Percentiles rank a stretch among this genome's conserved stretches.
Evolutionary conservation across 2,113 vertebrate genomes (phyloP).

Genomic region (Synodontis membranacea): DNA sequence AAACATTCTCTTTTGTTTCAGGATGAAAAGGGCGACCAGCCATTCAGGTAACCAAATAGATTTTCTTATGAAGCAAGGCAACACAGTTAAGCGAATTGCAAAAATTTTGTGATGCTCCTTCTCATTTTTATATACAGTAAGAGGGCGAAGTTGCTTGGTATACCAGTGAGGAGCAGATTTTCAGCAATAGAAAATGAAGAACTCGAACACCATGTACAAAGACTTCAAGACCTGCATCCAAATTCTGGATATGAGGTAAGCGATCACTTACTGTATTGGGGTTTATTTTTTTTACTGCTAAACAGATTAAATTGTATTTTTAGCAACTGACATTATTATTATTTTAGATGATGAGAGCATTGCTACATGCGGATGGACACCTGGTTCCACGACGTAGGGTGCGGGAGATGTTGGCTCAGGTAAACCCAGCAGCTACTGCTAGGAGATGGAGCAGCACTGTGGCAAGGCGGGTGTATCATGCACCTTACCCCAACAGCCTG

Average conservation of each 20-base stretch:
- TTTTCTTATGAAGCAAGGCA: slow-evolving; percentile 17
- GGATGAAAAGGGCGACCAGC: no score
- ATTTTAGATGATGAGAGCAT: neutral
- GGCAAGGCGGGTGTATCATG: neutral
- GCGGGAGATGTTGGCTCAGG: neutral
- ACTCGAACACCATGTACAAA: no score
- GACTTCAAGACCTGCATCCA: no score
- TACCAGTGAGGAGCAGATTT: slow-evolving; percentile 18
- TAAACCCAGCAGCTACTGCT: neutral
- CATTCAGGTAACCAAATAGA: slow-evolving; percentile 5
- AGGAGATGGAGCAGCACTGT: neutral
- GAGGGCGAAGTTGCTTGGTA: slow-evolving; percentile 18
- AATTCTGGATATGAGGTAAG: no score
- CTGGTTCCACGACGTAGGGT: neutral
- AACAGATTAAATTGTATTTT: neutral
- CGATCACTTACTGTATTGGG: no score
- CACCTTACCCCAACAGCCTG: neutral
- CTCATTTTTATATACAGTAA: slow-evolving; percentile 21
- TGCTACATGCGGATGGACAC: neutral
- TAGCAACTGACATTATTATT: neutral
- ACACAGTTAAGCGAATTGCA: slow-evolving; percentile 20
- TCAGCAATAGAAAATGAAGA: neutral
- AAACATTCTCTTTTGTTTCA: no score
- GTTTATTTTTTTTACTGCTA: no score
- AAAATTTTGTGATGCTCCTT: slow-evolving; percentile 10